Conservation (phyloP, 2,888 invertebrate species). For the Bimastos eiseni region DNA sequence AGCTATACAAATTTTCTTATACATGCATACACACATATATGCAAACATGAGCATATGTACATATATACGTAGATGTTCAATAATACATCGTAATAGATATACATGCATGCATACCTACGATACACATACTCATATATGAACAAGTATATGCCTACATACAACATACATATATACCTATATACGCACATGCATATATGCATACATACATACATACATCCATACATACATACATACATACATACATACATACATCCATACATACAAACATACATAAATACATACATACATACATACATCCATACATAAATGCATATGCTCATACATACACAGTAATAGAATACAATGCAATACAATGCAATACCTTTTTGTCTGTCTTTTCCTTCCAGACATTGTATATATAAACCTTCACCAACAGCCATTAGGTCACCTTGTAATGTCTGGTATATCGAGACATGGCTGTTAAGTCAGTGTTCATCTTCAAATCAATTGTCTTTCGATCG, state of each 20-base stretch:
- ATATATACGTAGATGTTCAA: conserved; percentile 18
- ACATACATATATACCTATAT: neutral
- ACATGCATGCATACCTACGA: neutral
- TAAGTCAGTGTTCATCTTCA: too few relatives aligned
- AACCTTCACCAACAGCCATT: too few relatives aligned
- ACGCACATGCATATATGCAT: neutral
- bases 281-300: neutral
- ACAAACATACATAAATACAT: neutral
- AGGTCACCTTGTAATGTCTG: too few relatives aligned
- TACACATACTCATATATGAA: too few relatives aligned
- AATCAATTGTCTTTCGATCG: too few relatives aligned
- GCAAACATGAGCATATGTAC: conserved; percentile 15
- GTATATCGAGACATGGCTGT: too few relatives aligned
- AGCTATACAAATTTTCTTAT: too few relatives aligned
- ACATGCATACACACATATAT: neutral
- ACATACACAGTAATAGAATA: neutral
- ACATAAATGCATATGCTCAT: neutral
- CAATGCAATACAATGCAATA: too few relatives aligned
- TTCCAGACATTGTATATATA: too few relatives aligned
- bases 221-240: neutral
- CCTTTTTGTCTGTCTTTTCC: too few relatives aligned
- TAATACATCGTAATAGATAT: neutral
- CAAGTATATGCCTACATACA: too few relatives aligned
- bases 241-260: neutral
- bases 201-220: neutral